phyloP scores from a whole-genome alignment of 1,140 invertebrate genomes.

The Monomorium pharaonis region DNA sequence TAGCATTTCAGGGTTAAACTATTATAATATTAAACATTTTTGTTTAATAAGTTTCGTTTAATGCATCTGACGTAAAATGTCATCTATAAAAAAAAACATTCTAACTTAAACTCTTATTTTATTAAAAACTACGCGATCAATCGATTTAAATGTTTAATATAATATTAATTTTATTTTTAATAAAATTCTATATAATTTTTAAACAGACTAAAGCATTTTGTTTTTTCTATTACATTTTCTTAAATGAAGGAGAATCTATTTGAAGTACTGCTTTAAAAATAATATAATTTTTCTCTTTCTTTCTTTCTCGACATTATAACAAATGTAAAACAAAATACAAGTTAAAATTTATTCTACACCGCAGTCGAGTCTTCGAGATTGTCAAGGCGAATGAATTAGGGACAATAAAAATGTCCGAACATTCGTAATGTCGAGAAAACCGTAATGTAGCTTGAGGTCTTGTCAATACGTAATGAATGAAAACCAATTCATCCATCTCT shows the following conservation, averaged over 20 bases:
- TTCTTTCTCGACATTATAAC: neutral
- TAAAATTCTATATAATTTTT: too few species aligned
- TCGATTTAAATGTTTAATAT: too few species aligned
- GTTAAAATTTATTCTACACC: neutral
- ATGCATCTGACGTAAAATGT: too few species aligned
- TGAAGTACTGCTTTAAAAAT: neutral
- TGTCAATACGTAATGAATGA: neutral
- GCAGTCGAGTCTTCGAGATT: neutral
- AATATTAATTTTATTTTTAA: too few species aligned
- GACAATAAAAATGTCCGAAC: neutral
- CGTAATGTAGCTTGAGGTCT: neutral
- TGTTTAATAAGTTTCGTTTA: too few species aligned
- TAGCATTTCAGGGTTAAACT: too few species aligned
- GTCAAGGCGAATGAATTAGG: neutral
- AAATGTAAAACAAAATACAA: neutral
- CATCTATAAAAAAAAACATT: too few species aligned
- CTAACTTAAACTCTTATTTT: too few species aligned
- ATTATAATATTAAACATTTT: too few species aligned
- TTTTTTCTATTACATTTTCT: too few species aligned
- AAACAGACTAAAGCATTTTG: too few species aligned
- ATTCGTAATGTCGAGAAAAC: neutral
- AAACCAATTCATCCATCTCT: constrained; percentile 26
- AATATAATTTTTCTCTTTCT: neutral
- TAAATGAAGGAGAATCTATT: neutral
- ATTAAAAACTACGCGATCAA: too few species aligned